These are phyloP conservation scores for Hyperopisus bebe DNA, from an alignment of 2,113 vertebrate species.

Conservation along the genomic window DNA sequence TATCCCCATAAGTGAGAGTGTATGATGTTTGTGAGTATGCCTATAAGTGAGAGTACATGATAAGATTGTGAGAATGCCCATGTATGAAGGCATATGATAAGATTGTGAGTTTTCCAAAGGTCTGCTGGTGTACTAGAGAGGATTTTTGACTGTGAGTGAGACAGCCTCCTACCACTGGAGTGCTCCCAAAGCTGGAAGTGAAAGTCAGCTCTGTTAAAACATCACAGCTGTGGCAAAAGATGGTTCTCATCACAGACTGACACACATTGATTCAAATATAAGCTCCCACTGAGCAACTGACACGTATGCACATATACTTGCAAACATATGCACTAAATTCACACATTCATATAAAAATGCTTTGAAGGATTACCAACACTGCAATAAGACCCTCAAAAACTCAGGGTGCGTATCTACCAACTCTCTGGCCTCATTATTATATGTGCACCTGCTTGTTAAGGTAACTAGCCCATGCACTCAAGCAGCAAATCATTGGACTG, in stretches of 20 bases:
- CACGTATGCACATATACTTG: slow-evolving; percentile 15
- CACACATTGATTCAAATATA: not conserved
- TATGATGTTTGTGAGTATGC: not conserved
- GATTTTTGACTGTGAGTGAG: slow-evolving; percentile 34
- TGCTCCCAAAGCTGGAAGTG: slow-evolving; percentile 35
- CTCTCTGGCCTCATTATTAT: not conserved
- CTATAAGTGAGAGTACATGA: not conserved
- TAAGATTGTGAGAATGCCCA: not conserved
- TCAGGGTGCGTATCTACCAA: not conserved
- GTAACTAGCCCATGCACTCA: not conserved
- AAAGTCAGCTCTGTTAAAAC: slow-evolving; percentile 52
- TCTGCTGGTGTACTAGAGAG: not conserved
- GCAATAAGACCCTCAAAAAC: not conserved
- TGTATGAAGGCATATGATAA: not conserved
- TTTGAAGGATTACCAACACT: not conserved
- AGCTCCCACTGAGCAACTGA: slow-evolving; percentile 12
- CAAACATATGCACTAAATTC: slow-evolving; percentile 9
- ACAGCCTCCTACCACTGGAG: slow-evolving; percentile 39
- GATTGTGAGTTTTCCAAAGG: not conserved
- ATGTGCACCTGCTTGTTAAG: not conserved
- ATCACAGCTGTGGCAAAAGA: slow-evolving; percentile 42
- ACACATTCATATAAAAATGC: not conserved
- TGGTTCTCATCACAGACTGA: not conserved
- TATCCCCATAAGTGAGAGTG: not conserved
- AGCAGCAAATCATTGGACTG: not conserved